phyloP scores from a whole-genome alignment of 1,140 invertebrate species.

The Plodia interpunctella region DNA sequence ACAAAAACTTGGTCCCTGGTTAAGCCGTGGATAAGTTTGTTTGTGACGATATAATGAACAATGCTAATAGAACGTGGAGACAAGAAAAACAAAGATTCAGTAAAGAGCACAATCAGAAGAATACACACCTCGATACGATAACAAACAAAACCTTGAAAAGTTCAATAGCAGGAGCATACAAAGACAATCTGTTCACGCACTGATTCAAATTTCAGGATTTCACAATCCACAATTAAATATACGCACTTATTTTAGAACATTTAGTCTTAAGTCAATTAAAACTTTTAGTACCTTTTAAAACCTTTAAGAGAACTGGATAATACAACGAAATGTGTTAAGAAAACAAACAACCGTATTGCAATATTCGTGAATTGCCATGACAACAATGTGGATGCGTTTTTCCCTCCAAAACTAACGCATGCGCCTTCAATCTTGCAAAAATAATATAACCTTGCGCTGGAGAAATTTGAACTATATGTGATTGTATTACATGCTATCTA shows the following conservation, averaged over 20 bases:
- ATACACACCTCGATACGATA: conserved; percentile 19
- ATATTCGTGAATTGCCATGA: conserved; percentile 42
- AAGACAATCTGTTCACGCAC: conserved; percentile 13
- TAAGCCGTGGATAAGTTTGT: too few species aligned
- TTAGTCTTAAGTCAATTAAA: not conserved
- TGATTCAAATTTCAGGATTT: not conserved
- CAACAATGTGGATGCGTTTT: conserved; percentile 55
- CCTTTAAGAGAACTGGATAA: not conserved
- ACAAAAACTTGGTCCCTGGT: too few species aligned
- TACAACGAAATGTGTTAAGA: conserved; percentile 9
- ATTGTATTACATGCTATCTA: not conserved
- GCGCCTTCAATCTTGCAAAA: conserved; percentile 27
- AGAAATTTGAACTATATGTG: not conserved
- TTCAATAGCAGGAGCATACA: conserved; percentile 34
- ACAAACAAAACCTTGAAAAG: conserved; percentile 31
- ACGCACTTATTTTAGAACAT: not conserved
- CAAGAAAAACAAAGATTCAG: not conserved
- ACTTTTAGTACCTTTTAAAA: not conserved
- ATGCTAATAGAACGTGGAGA: not conserved
- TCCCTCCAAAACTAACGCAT: conserved; percentile 70
- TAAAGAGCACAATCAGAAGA: not conserved
- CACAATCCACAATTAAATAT: conserved; percentile 14
- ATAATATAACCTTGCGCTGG: not conserved
- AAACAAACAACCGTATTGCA: conserved; percentile 26
- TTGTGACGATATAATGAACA: not conserved